A percentile compares a stretch with the other conserved stretches of the same genome.
These are phyloP conservation scores for Polydesmus complanatus DNA, from an alignment of 2,888 invertebrate genomes.

Conservation along the genomic window DNA sequence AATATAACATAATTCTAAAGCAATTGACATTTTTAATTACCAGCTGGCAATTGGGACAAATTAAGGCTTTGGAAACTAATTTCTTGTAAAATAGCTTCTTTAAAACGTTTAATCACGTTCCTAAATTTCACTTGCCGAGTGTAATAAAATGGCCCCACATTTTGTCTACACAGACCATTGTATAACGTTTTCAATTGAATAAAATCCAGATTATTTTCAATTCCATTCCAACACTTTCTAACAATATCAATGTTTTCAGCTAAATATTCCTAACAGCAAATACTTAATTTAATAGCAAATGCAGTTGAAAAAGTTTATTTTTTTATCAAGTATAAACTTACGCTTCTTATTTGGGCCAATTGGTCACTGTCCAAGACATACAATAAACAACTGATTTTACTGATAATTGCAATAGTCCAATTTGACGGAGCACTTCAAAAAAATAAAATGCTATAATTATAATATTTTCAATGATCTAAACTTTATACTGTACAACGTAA, in stretches of 20 bases:
- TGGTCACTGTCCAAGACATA: background rate
- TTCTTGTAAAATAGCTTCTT: background rate
- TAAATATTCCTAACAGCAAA: background rate
- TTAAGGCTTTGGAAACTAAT: too few relatives aligned
- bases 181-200: background rate
- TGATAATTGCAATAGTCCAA: background rate
- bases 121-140: background rate
- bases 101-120: background rate
- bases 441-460: too few relatives aligned
- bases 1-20: too few relatives aligned
- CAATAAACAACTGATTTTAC: background rate
- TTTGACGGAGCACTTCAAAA: background rate
- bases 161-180: background rate
- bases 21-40: too few relatives aligned
- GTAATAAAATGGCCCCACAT: background rate
- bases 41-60: too few relatives aligned
- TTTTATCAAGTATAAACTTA: background rate
- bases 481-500: too few relatives aligned
- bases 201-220: background rate
- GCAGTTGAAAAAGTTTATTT: background rate
- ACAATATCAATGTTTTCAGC: background rate
- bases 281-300: background rate
- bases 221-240: background rate
- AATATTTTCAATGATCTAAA: too few relatives aligned
- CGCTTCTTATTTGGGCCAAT: background rate